Base-by-base conservation (phyloP, 2,113 vertebrate genomes). In the Orientallactaga bullata region DNA sequence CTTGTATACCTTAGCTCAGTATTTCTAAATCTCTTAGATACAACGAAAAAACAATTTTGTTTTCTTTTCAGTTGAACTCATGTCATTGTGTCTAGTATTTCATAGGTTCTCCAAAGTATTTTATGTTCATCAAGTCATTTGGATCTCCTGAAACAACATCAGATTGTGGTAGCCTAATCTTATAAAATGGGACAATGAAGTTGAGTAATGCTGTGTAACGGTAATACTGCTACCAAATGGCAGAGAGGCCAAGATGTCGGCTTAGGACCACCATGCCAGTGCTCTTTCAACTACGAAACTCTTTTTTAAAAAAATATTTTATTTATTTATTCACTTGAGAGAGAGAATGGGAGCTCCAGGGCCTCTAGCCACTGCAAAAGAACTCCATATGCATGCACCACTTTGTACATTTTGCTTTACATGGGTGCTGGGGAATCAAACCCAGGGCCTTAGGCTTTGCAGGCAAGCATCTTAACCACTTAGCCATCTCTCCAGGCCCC, bases 121-220 rank as follows among this genome's bases (percentile, higher is more conserved):
- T 95, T 78, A 91, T 24, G 69, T 28, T 90, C 39, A 84, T 63
- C 73, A 88, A 77, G 89, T 93, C 42, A 92, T 35, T 71, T 77
- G 37, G n/a, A 83, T 84, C 39, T 72, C 66, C 16, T 79, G n/a
- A n/a, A 95, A 68, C 13, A 94, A 51, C 28, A 51, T 82, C 37
- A 0, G 37, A 85, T 10, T 55, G 94, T 72, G 88, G 26, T 21
- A 88, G 28, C 20, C 47, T 23, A 37, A 21, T 71, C 87, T 95
- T 78, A 95, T 4, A 95, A 87, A 94, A 81, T 63, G 73, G 23
- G 35, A 94, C 51, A 87, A 66, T 55, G 32, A 94, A 89, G 47
- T 71, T n/a, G 20, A 81, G 81, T 18, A 37, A 82, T 32, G 4
- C 32, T 89, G 61, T 91, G 37, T 24, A 51, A n/a, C n/a, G n/a